Percentiles rank a stretch among this genome's conserved stretches.
phyloP scores from a whole-genome alignment of 2,113 vertebrate genomes.

The Poecilia latipinna region DNA sequence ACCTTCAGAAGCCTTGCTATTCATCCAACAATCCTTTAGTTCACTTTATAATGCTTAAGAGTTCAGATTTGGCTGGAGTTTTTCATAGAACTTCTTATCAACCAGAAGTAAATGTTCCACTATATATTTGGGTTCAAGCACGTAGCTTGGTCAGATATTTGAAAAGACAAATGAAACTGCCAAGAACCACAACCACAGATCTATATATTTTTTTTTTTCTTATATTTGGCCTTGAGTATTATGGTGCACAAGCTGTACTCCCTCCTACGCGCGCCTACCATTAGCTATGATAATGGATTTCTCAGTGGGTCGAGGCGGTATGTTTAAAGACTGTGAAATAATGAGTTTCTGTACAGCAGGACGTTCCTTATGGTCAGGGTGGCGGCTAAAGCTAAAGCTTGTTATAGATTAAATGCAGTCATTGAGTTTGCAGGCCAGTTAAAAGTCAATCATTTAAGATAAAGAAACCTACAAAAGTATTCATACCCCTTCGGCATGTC shows the following conservation, averaged over 20 bases:
- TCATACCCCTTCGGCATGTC: not conserved
- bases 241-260: conserved; percentile 1
- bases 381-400: conserved; percentile 51
- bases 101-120: conserved; percentile 11
- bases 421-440: conserved; percentile 36
- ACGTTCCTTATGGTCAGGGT: conserved; percentile 27
- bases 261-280: conserved; percentile 37
- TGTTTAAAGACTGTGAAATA: conserved; percentile 56
- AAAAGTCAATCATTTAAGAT: conserved; percentile 3
- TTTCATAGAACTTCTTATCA: conserved; percentile 4
- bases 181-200: conserved; percentile 5
- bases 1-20: not conserved
- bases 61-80: not conserved
- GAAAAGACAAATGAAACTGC: conserved; percentile 12
- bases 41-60: not conserved
- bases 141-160: conserved; percentile 3
- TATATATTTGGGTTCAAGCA: conserved; percentile 9
- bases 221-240: conserved; percentile 18
- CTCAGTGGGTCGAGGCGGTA: conserved; percentile 32
- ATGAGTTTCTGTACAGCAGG: conserved; percentile 32
- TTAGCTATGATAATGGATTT: conserved; percentile 54
- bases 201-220: conserved; percentile 6
- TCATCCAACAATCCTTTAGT: not conserved
- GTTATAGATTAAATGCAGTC: not conserved
- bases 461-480: not conserved